Base-by-base conservation (phyloP, 2,113 vertebrate species). In the Genyomyrus donnyi region DNA sequence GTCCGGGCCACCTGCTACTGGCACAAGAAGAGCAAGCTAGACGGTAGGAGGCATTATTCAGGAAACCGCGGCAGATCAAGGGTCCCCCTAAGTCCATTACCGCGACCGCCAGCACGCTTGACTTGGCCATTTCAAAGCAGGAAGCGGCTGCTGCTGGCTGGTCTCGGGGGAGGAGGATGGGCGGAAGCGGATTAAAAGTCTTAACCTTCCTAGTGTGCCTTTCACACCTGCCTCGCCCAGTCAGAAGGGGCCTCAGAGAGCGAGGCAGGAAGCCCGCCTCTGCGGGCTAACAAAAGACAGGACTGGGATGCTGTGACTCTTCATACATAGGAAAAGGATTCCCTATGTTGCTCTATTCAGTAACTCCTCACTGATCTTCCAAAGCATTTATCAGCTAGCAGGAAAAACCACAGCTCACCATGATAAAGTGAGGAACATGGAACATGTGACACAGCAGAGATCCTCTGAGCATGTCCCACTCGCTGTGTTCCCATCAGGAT, bases 101-200 rank as follows among this genome's bases (percentile, higher is more conserved):
- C 39, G 1, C 35, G 1, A 45, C 21, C 42, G 87, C 39, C 53
- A 88, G 87, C 87, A 88, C 56, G 52, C 87, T 66, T 88, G 87
- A 88, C 87, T 88, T 88, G 56, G 56, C 91, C 85, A 88, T 91
- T 94, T 96, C 95, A 96, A 95, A 96, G 95, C 94, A 94, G 93
- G 92, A 94, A 94, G 87, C 90, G 93, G 91, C 87, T 91, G 89
- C 92, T 91, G 90, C 62, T 39, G 91, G 90, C 58, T n/a, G 80
- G 39, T 85, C 50, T 88, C 62, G 62, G 93, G 91, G 86, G 89
- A 88, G 87, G 56, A 90, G 85, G 90, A 91, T 93, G 92, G 92
- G 92, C 92, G 66, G 91, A 91, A 90, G 89, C 58, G 19, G 89
- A 90, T 88, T 88, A 88, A 45, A 88, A 46, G 53, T 45, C 87